Conservation (phyloP, 1,140 invertebrate species). For the Diorhabda sublineata region DNA sequence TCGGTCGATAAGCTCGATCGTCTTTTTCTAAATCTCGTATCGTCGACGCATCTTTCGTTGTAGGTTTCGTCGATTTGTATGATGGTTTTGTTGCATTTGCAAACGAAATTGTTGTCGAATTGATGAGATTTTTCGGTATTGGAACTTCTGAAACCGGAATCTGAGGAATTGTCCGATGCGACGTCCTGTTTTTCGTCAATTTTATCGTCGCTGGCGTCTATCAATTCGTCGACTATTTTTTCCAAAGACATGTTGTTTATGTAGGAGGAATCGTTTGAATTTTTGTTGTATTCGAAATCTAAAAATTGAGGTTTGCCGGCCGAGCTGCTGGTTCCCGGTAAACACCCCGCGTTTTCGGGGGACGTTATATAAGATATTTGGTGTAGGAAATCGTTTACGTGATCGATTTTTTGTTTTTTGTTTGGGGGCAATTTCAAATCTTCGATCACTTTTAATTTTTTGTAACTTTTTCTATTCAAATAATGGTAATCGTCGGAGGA, state of each 20-base stretch:
- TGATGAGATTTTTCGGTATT: constrained; percentile 36
- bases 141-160: constrained; percentile 40
- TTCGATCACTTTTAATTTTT: constrained; percentile 15
- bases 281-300: constrained; percentile 38
- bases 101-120: constrained; percentile 33
- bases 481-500: constrained; percentile 33
- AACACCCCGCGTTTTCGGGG: constrained; percentile 43
- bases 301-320: constrained; percentile 38
- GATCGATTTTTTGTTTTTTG: constrained; percentile 42
- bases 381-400: constrained; percentile 54
- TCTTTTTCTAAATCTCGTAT: constrained; percentile 30
- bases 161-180: constrained; percentile 31
- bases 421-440: constrained; percentile 22
- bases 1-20: constrained; percentile 18
- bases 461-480: constrained; percentile 11
- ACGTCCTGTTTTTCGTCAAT: constrained; percentile 14
- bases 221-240: constrained; percentile 43
- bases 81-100: constrained; percentile 42
- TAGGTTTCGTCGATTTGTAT: constrained; percentile 43
- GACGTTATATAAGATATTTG: constrained; percentile 52
- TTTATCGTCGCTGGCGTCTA: constrained; percentile 34
- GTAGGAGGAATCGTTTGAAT: constrained; percentile 35
- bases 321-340: constrained; percentile 22
- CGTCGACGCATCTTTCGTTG: constrained; percentile 43
- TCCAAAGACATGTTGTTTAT: constrained; percentile 45